These are phyloP conservation scores for Lithophane semibrunnea DNA, from an alignment of 2,888 invertebrate species.

Conservation along the genomic window DNA sequence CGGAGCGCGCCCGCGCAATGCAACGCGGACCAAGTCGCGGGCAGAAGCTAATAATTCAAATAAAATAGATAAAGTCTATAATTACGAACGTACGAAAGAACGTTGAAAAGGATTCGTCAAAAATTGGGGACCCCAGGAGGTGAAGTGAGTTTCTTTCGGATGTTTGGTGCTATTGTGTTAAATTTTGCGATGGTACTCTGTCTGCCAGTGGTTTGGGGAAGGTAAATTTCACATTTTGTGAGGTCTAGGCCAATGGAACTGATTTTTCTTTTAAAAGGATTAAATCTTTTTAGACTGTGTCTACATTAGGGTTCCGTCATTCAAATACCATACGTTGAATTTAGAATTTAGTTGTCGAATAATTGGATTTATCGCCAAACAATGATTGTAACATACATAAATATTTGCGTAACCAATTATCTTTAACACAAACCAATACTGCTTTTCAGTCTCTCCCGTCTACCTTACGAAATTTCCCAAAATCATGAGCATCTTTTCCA, in stretches of 20 bases:
- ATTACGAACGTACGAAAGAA: not conserved
- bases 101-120: no score
- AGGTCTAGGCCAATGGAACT: no score
- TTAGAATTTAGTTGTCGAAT: not conserved
- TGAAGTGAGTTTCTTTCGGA: no score
- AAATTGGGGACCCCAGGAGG: no score
- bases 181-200: no score
- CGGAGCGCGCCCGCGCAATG: not conserved
- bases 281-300: no score
- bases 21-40: not conserved
- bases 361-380: not conserved
- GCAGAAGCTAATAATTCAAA: not conserved
- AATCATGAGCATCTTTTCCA: not conserved
- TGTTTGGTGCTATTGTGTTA: no score
- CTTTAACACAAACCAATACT: not conserved
- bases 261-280: no score
- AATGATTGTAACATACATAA: no score
- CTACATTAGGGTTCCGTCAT: not conserved
- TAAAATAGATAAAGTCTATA: slow-evolving; percentile 2
- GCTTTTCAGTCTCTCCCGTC: not conserved
- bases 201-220: no score
- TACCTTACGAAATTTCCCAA: not conserved
- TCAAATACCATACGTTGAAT: not conserved
- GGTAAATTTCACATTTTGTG: no score
- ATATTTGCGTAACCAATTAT: not conserved